These are phyloP conservation scores for Amazona vittata DNA, from an alignment of 2,113 vertebrate genomes.

Conservation along the genomic window DNA sequence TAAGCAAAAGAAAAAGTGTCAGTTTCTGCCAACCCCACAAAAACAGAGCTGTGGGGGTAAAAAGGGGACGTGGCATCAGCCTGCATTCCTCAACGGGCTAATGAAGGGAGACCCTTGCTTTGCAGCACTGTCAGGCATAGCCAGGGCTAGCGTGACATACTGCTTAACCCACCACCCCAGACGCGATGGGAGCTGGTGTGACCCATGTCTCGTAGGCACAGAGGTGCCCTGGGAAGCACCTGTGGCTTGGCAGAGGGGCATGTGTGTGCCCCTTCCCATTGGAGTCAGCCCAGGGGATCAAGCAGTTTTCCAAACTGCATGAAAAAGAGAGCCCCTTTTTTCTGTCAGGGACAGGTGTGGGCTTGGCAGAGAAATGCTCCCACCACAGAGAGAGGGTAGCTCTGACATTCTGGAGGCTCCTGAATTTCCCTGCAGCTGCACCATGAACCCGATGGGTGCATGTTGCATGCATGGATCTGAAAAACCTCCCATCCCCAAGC, in stretches of 20 bases:
- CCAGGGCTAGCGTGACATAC: slow-evolving; percentile 21
- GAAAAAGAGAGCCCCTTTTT: slow-evolving; percentile 22
- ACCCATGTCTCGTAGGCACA: neutral
- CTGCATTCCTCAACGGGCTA: slow-evolving; percentile 75
- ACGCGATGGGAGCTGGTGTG: slow-evolving; percentile 5
- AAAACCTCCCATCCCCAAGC: neutral
- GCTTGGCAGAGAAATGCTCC: neutral
- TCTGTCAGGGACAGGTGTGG: fast-evolving
- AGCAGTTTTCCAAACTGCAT: neutral
- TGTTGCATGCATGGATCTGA: fast-evolving
- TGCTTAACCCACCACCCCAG: slow-evolving; percentile 9
- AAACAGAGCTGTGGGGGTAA: slow-evolving; percentile 78
- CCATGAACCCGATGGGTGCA: fast-evolving
- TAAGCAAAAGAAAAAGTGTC: slow-evolving; percentile 88
- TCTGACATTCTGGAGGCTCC: neutral
- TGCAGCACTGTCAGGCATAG: slow-evolving; percentile 54
- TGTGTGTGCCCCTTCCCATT: fast-evolving
- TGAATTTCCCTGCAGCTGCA: fast-evolving
- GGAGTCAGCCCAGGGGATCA: neutral
- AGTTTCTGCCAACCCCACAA: slow-evolving; percentile 83
- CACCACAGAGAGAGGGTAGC: fast-evolving
- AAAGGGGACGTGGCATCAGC: slow-evolving; percentile 74
- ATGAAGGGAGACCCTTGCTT: slow-evolving; percentile 60
- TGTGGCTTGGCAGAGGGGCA: neutral
- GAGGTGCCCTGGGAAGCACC: neutral